Evolutionary conservation across 2,797 vertebrate species (phyloP).

Genomic region (Okamejei kenojei): DNA sequence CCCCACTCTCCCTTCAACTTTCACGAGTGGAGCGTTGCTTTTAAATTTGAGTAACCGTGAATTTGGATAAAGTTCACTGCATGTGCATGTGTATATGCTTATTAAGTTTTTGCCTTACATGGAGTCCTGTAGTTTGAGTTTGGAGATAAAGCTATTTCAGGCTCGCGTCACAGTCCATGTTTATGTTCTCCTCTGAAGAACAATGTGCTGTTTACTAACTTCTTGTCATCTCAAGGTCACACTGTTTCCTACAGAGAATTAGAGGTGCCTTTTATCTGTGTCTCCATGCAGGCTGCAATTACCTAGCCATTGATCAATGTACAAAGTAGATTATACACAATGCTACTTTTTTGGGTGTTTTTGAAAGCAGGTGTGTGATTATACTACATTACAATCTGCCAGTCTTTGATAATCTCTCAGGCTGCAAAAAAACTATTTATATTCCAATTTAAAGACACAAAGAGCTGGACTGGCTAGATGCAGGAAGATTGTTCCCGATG

Average conservation of each 20-base stretch:
- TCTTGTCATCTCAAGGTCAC: background rate
- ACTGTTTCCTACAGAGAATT: background rate
- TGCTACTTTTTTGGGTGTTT: background rate
- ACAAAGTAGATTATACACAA: background rate
- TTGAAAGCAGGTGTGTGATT: background rate
- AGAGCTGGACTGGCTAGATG: no score
- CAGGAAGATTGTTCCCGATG: no score
- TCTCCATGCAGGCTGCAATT: background rate
- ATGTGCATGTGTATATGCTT: background rate
- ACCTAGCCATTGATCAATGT: background rate
- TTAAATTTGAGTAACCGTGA: background rate
- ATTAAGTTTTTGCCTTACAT: background rate
- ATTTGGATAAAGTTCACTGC: background rate
- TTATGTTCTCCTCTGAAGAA: conserved; percentile 8
- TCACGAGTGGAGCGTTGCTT: background rate
- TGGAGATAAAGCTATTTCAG: background rate
- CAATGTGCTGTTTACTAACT: conserved; percentile 10
- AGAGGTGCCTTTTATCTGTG: background rate
- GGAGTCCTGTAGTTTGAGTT: background rate
- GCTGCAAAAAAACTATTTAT: background rate
- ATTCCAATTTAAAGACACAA: no score
- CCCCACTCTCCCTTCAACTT: background rate
- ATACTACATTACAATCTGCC: background rate
- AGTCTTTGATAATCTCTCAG: background rate
- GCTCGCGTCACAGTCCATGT: background rate